These are phyloP conservation scores for Pristiophorus japonicus DNA, from an alignment of 2,113 vertebrate genomes.

Conservation along the genomic window DNA sequence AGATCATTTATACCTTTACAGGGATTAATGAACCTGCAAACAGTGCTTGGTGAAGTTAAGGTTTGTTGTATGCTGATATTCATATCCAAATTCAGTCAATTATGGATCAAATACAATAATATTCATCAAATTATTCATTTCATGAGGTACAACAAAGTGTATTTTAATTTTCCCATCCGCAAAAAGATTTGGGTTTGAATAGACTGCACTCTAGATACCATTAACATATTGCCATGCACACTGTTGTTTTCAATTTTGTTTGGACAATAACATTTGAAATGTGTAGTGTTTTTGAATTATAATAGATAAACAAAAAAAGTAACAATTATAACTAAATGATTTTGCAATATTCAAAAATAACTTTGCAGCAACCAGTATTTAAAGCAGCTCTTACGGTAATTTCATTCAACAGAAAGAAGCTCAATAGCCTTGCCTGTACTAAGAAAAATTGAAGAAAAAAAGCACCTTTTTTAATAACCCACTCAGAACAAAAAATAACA, in stretches of 20 bases:
- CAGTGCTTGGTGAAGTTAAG: not conserved
- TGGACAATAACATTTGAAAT: not conserved
- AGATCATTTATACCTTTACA: not conserved
- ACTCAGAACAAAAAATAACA: not conserved
- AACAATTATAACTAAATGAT: not conserved
- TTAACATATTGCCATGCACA: not conserved
- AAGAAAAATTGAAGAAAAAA: not conserved
- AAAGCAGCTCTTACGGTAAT: too few relatives aligned
- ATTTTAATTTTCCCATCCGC: not conserved
- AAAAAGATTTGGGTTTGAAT: conserved; percentile 14
- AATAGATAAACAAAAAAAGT: not conserved
- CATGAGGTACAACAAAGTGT: not conserved
- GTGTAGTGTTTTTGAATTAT: not conserved
- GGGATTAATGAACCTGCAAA: not conserved
- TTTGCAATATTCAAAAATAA: not conserved
- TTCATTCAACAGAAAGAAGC: not conserved
- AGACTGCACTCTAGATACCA: not conserved
- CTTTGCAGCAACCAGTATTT: too few relatives aligned
- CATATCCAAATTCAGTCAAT: not conserved
- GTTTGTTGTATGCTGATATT: not conserved
- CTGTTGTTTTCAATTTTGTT: not conserved
- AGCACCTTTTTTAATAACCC: not conserved
- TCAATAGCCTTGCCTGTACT: not conserved
- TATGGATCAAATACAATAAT: not conserved
- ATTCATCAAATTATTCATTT: not conserved